A percentile compares a stretch with the other conserved stretches of the same genome.
Conservation (phyloP, 2,888 invertebrate genomes). For the Hemistola chrysoprasaria region DNA sequence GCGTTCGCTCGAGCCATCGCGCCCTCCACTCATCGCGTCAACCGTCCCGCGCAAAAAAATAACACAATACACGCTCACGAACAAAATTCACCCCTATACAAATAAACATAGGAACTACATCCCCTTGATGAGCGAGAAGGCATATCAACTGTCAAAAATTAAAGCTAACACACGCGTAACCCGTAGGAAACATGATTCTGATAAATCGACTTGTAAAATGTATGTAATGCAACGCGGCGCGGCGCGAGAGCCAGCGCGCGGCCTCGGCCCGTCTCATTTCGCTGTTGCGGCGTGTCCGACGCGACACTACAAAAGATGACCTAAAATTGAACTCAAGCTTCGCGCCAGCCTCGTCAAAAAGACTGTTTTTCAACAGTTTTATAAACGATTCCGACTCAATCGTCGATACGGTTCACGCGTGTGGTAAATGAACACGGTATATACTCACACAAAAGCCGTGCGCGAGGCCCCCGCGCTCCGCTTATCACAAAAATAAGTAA, state of each 20-base stretch:
- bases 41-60: conserved; percentile 77
- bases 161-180: conserved; percentile 76
- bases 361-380: conserved; percentile 66
- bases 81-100: conserved; percentile 67
- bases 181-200: conserved; percentile 73
- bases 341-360: conserved; percentile 51
- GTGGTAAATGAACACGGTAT: conserved; percentile 51
- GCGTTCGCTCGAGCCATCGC: conserved; percentile 50
- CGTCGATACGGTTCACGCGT: conserved; percentile 46
- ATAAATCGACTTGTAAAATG: conserved; percentile 66
- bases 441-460: conserved; percentile 75
- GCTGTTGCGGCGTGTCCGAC: conserved; percentile 70
- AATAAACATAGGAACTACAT: conserved; percentile 57
- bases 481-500: conserved; percentile 83
- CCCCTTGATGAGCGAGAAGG: conserved; percentile 52
- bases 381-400: conserved; percentile 66
- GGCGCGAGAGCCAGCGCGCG: conserved; percentile 67
- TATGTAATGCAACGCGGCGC: conserved; percentile 67
- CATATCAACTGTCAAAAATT: conserved; percentile 83
- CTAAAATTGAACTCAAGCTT: conserved; percentile 77
- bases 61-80: conserved; percentile 50
- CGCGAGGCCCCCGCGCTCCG: conserved; percentile 75
- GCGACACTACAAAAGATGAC: conserved; percentile 79
- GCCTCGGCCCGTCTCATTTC: conserved; percentile 79
- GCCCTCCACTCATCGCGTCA: conserved; percentile 65